Evolutionary conservation across 1,140 invertebrate species (phyloP).

Genomic region (Eupristina koningsbergeri): DNA sequence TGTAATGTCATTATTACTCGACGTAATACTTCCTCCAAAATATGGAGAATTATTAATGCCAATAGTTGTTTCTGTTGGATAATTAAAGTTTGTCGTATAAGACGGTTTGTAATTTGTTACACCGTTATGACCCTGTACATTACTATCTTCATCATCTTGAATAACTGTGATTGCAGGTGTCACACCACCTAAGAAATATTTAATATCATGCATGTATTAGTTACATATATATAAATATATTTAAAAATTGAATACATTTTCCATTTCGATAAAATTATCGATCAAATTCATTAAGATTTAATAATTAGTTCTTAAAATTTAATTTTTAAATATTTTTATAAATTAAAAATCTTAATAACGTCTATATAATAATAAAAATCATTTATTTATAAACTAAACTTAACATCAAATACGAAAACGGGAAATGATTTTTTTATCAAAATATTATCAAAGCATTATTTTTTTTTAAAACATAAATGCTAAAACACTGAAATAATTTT

Average conservation of each 20-base stretch:
- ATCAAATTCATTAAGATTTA: no score
- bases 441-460: no score
- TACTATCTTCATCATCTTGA: conserved; percentile 25
- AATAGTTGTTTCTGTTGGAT: not conserved
- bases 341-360: no score
- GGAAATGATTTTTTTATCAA: no score
- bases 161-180: conserved; percentile 36
- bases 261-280: no score
- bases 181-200: conserved; percentile 29
- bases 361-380: no score
- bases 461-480: not conserved
- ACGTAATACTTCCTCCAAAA: conserved; percentile 41
- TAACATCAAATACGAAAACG: no score
- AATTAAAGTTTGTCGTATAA: conserved; percentile 5
- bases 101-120: not conserved
- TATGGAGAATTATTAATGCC: conserved; percentile 30
- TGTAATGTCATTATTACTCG: conserved; percentile 34
- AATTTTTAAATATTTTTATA: no score
- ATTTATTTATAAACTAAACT: no score
- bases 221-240: not conserved
- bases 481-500: no score
- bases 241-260: no score
- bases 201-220: not conserved
- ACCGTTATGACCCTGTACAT: not conserved
- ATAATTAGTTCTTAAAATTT: no score